Evolutionary conservation across 1,140 invertebrate genomes (phyloP).

Genomic region (Aporrectodea caliginosa): DNA sequence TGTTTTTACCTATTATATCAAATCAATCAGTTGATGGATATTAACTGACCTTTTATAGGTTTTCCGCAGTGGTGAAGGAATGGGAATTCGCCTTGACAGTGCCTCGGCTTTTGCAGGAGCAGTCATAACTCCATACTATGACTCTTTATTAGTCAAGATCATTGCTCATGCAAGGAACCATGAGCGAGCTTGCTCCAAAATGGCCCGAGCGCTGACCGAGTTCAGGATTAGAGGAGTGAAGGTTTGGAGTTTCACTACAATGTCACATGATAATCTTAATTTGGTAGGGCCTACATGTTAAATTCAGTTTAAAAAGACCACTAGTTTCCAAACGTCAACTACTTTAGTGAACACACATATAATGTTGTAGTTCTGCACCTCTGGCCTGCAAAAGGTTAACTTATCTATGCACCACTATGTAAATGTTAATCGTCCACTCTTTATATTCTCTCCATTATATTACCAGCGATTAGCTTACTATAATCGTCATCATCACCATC

Average conservation of each 20-base stretch:
- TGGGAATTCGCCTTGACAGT: constrained; percentile 96
- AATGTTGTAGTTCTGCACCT: no score
- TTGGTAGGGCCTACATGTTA: no score
- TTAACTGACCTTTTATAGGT: constrained; percentile 88
- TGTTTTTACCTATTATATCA: constrained; percentile 16
- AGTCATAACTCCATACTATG: constrained; percentile 96
- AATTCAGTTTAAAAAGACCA: no score
- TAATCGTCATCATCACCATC: no score
- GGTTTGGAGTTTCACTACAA: constrained; percentile 51
- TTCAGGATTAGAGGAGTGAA: constrained; percentile 97
- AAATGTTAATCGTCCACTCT: no score
- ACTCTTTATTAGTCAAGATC: constrained; percentile 95
- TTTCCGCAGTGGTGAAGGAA: constrained; percentile 94
- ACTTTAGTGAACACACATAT: no score
- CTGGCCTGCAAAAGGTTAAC: background rate
- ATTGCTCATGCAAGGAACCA: constrained; percentile 91
- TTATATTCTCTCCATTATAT: no score
- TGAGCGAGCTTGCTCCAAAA: constrained; percentile 85
- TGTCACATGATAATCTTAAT: background rate
- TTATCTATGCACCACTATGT: no score
- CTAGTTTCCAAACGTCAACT: background rate
- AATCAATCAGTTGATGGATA: constrained; percentile 70
- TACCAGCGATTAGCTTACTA: no score
- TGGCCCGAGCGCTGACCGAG: constrained; percentile 90
- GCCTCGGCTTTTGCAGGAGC: constrained; percentile 95